These are phyloP conservation scores for Sebastes cheni DNA, from an alignment of 2,797 vertebrate species.

Conservation along the genomic window DNA sequence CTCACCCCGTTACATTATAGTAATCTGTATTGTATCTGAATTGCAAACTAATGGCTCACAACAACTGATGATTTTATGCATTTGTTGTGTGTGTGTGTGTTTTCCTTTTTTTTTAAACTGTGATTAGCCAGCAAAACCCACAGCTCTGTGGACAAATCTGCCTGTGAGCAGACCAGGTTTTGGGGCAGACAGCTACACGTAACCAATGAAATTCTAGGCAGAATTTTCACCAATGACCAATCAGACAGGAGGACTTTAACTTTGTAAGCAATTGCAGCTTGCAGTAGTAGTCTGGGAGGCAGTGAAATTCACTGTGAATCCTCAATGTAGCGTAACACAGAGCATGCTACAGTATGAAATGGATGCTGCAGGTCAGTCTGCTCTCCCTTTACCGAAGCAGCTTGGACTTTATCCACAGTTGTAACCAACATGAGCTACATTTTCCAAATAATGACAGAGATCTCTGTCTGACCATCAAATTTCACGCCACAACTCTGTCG, in stretches of 20 bases:
- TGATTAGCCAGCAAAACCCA: conserved; percentile 2
- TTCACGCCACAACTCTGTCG: neutral
- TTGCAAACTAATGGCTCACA: neutral
- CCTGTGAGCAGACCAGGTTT: conserved; percentile 30
- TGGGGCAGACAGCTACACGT: neutral
- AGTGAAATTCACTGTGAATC: neutral
- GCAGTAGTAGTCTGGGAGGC: neutral
- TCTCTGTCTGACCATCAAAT: neutral
- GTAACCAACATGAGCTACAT: neutral
- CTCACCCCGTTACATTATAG: neutral
- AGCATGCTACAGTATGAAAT: neutral
- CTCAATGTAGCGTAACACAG: neutral
- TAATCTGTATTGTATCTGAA: neutral
- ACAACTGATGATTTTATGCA: neutral
- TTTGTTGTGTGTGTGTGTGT: neutral
- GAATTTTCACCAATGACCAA: conserved; percentile 9
- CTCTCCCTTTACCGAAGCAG: neutral
- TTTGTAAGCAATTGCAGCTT: conserved; percentile 6
- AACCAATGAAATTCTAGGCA: conserved; percentile 33
- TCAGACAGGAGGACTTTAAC: conserved; percentile 21
- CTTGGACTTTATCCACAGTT: neutral
- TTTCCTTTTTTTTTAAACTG: neutral
- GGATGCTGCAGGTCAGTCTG: neutral
- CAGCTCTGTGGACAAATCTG: conserved; percentile 29
- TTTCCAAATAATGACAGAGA: neutral